Evolutionary conservation across 2,888 invertebrate genomes (phyloP).

Genomic region (Drosophila aldrichi): DNA sequence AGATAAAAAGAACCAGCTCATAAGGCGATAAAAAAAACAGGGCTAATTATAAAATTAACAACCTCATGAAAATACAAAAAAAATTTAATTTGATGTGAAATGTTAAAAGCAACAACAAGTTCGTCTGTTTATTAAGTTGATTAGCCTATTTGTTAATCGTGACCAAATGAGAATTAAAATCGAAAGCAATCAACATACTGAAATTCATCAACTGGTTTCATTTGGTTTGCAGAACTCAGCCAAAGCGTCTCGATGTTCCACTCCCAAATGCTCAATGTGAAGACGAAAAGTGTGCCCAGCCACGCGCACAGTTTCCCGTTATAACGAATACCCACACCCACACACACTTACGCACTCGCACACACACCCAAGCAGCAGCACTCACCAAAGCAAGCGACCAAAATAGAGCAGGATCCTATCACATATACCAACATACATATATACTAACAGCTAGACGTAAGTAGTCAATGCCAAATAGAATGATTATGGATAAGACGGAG

Average conservation of each 20-base stretch:
- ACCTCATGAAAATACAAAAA: constrained; percentile 23
- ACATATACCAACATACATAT: background rate
- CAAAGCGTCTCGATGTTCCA: constrained; percentile 63
- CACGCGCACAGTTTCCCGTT: constrained; percentile 69
- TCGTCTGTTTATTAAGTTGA: constrained; percentile 12
- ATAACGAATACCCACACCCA: constrained; percentile 57
- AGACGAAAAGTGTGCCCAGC: constrained; percentile 52
- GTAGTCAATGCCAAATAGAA: constrained; percentile 69
- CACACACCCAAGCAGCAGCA: constrained; percentile 7
- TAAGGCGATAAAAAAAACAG: constrained; percentile 14
- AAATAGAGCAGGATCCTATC: constrained; percentile 10
- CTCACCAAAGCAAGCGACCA: constrained; percentile 38
- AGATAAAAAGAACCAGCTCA: constrained; percentile 4
- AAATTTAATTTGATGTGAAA: constrained; percentile 19
- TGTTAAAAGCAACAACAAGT: constrained; percentile 8
- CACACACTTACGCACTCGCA: constrained; percentile 3
- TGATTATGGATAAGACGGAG: constrained; percentile 84
- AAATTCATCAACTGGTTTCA: constrained; percentile 46
- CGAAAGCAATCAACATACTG: constrained; percentile 4
- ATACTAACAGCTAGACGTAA: constrained; percentile 21
- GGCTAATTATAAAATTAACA: constrained; percentile 27
- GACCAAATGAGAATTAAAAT: constrained; percentile 9
- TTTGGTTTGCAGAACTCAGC: constrained; percentile 58
- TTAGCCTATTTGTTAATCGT: constrained; percentile 23
- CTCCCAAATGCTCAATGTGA: constrained; percentile 39